Conservation (phyloP, 2,797 vertebrate species). For the Sternotherus odoratus region DNA sequence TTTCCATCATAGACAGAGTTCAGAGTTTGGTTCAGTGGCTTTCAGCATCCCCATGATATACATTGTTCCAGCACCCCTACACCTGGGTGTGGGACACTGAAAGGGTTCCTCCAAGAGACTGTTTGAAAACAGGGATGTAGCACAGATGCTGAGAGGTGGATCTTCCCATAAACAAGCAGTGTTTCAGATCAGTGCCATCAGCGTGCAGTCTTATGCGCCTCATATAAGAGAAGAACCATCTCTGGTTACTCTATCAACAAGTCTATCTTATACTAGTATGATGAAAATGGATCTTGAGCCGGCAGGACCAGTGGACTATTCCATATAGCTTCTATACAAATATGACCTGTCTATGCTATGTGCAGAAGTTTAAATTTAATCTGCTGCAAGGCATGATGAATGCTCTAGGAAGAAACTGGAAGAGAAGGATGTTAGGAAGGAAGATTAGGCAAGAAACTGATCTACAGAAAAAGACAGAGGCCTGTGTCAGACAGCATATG, state of each 20-base stretch:
- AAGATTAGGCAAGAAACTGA: not conserved
- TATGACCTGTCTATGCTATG: not conserved
- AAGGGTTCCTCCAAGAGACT: not conserved
- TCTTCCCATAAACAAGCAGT: not conserved
- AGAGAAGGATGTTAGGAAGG: not conserved
- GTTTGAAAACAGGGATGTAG: not conserved
- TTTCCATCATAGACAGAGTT: no score
- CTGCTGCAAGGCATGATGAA: not conserved
- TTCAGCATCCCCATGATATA: no score
- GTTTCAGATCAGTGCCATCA: rapidly evolving
- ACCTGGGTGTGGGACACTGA: no score
- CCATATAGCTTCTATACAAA: constrained; percentile 9
- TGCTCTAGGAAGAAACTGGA: not conserved
- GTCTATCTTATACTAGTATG: not conserved
- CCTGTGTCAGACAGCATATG: not conserved
- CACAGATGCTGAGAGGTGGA: not conserved
- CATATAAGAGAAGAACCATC: not conserved
- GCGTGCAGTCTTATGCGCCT: not conserved
- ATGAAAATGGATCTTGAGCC: not conserved
- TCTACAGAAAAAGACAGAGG: not conserved
- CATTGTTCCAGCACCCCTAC: no score
- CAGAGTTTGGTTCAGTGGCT: no score
- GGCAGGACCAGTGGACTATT: not conserved
- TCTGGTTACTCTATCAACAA: not conserved
- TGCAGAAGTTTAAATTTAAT: not conserved